Percentiles rank a stretch among this genome's conserved stretches.
Evolutionary conservation across 1,140 invertebrate genomes (phyloP).

Genomic region (Delia radicum): DNA sequence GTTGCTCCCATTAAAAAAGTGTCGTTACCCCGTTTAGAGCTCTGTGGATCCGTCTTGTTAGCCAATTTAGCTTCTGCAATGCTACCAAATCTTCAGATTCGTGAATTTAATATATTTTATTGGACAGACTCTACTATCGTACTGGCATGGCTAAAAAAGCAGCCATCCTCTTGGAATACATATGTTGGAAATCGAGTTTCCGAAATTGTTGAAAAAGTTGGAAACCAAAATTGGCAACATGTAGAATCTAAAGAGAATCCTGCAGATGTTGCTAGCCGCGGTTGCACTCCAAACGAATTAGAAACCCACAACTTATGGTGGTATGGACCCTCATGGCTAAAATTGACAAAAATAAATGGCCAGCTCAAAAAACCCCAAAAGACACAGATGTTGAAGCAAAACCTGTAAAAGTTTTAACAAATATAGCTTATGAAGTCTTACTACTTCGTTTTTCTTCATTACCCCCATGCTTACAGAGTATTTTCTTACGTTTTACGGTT

Average conservation of each 20-base stretch:
- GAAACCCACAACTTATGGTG: too few relatives aligned
- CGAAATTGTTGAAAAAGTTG: neutral
- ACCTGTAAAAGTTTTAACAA: too few relatives aligned
- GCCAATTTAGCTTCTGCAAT: neutral
- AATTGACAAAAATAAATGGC: too few relatives aligned
- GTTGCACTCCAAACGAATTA: too few relatives aligned
- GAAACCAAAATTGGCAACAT: neutral
- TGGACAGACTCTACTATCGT: constrained; percentile 5
- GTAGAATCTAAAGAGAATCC: neutral
- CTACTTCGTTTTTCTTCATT: too few relatives aligned
- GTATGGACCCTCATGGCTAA: too few relatives aligned
- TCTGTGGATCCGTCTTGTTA: neutral
- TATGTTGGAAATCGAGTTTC: constrained; percentile 10
- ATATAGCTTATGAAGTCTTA: too few relatives aligned
- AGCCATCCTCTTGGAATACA: neutral
- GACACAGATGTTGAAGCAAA: too few relatives aligned
- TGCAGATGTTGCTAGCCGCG: neutral
- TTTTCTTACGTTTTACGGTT: too few relatives aligned
- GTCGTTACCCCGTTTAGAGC: neutral
- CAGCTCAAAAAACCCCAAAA: too few relatives aligned
- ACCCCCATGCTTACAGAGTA: too few relatives aligned
- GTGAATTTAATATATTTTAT: neutral
- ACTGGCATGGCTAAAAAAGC: neutral
- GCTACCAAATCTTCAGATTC: neutral
- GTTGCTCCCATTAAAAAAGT: neutral